phyloP scores from a whole-genome alignment of 1,140 invertebrate species.

The Sycobia sp. region DNA sequence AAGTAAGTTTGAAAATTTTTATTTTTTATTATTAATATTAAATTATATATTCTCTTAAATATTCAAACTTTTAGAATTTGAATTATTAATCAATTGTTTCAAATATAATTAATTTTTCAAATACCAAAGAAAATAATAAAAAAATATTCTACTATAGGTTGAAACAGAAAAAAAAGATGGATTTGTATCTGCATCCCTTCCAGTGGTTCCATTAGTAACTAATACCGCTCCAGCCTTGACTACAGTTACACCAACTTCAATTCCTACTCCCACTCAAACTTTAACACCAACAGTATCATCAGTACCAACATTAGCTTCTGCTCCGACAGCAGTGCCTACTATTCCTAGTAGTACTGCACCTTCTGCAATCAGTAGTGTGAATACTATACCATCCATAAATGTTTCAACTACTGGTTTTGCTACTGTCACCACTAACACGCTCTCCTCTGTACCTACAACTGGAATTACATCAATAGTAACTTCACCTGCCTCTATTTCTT shows the following conservation, averaged over 20 bases:
- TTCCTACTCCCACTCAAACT: too few relatives aligned
- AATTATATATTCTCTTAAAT: too few relatives aligned
- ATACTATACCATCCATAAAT: neutral
- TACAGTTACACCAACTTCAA: too few relatives aligned
- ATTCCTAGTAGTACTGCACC: neutral
- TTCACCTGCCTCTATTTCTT: neutral
- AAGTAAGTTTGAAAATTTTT: too few relatives aligned
- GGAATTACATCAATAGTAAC: neutral
- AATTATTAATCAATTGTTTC: too few relatives aligned
- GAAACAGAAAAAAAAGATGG: slow-evolving; percentile 24
- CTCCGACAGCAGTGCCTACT: neutral
- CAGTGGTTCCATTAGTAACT: neutral
- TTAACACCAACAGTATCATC: too few relatives aligned
- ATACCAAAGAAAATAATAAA: too few relatives aligned
- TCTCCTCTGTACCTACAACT: neutral
- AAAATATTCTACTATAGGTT: too few relatives aligned
- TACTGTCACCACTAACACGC: neutral
- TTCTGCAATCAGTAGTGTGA: neutral
- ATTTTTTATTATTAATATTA: too few relatives aligned
- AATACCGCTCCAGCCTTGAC: too few relatives aligned
- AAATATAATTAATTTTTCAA: too few relatives aligned
- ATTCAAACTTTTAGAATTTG: too few relatives aligned
- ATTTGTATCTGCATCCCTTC: neutral
- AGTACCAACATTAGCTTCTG: neutral
- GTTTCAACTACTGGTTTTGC: slow-evolving; percentile 14